Conservation (phyloP, 2,888 invertebrate species). For the Isotomurus palustris region DNA sequence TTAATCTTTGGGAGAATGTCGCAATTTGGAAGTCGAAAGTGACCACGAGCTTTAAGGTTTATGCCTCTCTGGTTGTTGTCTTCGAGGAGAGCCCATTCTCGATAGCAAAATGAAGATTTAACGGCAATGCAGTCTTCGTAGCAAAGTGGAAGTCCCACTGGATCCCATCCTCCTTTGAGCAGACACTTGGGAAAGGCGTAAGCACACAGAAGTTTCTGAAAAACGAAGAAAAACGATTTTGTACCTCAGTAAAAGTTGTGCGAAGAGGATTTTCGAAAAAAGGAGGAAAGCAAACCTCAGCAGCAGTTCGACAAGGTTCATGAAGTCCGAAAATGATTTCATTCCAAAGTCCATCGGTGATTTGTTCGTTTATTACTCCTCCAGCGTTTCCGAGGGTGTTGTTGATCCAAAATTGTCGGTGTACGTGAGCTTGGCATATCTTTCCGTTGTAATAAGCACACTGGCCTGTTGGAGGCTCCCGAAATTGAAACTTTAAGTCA, state of each 20-base stretch:
- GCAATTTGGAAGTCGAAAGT: conserved; percentile 84
- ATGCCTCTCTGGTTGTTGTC: conserved; percentile 76
- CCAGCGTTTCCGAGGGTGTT: conserved; percentile 61
- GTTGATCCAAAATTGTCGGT: conserved; percentile 69
- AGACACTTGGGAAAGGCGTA: conserved; percentile 88
- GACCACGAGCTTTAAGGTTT: conserved; percentile 73
- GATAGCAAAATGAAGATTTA: conserved; percentile 83
- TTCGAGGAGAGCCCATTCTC: conserved; percentile 86
- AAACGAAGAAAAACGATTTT: conserved; percentile 28
- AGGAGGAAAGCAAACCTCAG: conserved; percentile 59
- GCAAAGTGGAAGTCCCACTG: conserved; percentile 72
- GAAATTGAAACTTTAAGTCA: conserved; percentile 39
- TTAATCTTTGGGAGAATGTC: conserved; percentile 67
- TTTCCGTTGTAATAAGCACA: conserved; percentile 84
- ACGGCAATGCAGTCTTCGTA: conserved; percentile 92
- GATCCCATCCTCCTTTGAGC: conserved; percentile 58
- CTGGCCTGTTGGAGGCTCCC: conserved; percentile 58
- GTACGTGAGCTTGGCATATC: conserved; percentile 58
- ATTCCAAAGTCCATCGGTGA: conserved; percentile 75
- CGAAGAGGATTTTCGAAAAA: neutral
- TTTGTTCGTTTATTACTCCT: conserved; percentile 76
- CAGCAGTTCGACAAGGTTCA: conserved; percentile 79
- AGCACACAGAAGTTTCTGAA: conserved; percentile 75
- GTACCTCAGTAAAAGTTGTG: neutral
- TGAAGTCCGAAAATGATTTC: conserved; percentile 73